phyloP scores from a whole-genome alignment of 2,113 vertebrate species.

The Nothocercus nigrocapillus region DNA sequence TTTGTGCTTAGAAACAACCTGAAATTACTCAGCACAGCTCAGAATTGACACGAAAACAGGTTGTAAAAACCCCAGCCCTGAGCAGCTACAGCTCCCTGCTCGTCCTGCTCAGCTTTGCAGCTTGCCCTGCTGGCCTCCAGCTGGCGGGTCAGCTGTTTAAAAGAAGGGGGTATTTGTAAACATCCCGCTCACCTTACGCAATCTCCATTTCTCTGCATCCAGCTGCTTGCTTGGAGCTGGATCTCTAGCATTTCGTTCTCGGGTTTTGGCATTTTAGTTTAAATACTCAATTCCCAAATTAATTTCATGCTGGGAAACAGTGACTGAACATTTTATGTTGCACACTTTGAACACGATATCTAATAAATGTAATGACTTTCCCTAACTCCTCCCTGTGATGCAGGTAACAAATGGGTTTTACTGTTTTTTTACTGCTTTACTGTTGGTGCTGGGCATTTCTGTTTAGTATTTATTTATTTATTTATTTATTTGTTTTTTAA shows the following conservation, averaged over 20 bases:
- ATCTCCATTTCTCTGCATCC: background rate
- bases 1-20: background rate
- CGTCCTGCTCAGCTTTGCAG: background rate
- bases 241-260: background rate
- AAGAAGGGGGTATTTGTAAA: background rate
- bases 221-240: background rate
- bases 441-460: background rate
- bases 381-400: background rate
- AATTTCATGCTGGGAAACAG: background rate
- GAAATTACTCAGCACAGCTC: background rate
- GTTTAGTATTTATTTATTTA: background rate
- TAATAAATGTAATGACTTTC: background rate
- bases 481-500: background rate
- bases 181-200: background rate
- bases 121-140: background rate
- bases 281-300: background rate
- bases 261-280: background rate
- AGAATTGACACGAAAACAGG: background rate
- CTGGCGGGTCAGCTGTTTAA: background rate
- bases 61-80: background rate
- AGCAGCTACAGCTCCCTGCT: background rate
- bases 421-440: background rate
- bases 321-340: background rate
- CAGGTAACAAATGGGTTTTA: background rate
- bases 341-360: background rate